Conservation (phyloP, 2,113 vertebrate genomes). For the Cinclus mexicanus region DNA sequence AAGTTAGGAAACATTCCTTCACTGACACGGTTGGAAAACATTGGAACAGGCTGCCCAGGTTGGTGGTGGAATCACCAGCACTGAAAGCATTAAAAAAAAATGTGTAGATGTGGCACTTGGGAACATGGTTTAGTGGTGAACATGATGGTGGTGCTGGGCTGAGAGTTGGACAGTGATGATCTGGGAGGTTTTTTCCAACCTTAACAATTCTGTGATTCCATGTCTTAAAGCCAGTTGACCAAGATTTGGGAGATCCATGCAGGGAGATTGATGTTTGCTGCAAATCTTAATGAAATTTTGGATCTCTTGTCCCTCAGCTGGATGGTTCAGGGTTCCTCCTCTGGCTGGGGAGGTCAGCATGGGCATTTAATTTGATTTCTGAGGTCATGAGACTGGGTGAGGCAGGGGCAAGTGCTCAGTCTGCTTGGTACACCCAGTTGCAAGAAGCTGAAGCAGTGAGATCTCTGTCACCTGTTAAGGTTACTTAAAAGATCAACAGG, state of each 20-base stretch:
- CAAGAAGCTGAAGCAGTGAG: neutral
- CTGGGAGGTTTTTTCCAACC: neutral
- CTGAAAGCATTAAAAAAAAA: neutral
- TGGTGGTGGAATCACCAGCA: neutral
- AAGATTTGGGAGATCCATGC: neutral
- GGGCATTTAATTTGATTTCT: neutral
- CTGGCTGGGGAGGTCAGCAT: neutral
- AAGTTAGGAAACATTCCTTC: neutral
- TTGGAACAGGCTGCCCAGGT: neutral
- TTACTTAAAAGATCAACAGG: neutral
- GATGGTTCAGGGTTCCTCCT: neutral
- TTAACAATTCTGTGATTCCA: neutral
- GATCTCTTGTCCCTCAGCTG: neutral
- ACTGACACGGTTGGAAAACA: neutral
- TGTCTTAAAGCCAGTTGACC: neutral
- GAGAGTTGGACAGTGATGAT: neutral
- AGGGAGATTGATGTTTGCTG: neutral
- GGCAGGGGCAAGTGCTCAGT: fast-evolving
- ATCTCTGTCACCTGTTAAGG: neutral
- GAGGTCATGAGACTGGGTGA: neutral
- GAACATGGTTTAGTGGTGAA: neutral
- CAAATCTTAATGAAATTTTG: neutral
- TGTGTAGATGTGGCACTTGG: neutral
- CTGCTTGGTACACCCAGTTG: neutral
- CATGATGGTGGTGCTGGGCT: neutral